Conservation (phyloP, 2,888 invertebrate genomes). For the Pyrgus malvae region DNA sequence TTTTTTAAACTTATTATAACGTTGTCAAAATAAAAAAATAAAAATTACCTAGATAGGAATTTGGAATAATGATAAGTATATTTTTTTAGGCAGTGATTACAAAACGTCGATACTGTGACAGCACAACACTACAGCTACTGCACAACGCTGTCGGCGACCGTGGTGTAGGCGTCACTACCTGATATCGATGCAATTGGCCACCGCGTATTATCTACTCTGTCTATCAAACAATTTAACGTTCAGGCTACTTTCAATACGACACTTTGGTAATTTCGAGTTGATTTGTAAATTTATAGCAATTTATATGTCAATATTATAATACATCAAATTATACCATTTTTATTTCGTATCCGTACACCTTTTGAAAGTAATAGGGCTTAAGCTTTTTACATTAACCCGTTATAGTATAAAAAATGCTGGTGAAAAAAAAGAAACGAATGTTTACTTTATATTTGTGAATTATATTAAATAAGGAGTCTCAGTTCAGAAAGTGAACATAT, state of each 20-base stretch:
- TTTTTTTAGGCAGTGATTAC: background rate
- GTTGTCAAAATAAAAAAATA: no score
- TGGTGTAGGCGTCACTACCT: constrained; percentile 41
- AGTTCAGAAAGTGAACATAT: no score
- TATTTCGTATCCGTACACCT: background rate
- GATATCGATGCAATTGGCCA: constrained; percentile 32
- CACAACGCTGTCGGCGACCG: constrained; percentile 38
- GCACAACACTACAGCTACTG: constrained; percentile 42
- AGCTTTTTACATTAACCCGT: background rate
- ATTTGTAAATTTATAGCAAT: constrained; percentile 20
- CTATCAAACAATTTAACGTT: constrained; percentile 16
- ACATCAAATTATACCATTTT: background rate
- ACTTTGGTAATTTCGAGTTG: constrained; percentile 9
- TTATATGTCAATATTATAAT: constrained; percentile 17
- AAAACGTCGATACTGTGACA: constrained; percentile 18
- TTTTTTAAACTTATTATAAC: no score
- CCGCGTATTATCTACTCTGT: constrained; percentile 18
- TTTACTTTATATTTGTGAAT: no score
- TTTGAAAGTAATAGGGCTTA: background rate
- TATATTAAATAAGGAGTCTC: no score
- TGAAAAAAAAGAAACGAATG: no score
- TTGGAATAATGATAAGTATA: no score
- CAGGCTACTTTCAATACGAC: constrained; percentile 9
- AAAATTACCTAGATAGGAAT: no score
- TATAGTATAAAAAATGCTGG: no score